These are phyloP conservation scores for Triplophysa dalaica DNA, from an alignment of 2,113 vertebrate species.

Conservation along the genomic window DNA sequence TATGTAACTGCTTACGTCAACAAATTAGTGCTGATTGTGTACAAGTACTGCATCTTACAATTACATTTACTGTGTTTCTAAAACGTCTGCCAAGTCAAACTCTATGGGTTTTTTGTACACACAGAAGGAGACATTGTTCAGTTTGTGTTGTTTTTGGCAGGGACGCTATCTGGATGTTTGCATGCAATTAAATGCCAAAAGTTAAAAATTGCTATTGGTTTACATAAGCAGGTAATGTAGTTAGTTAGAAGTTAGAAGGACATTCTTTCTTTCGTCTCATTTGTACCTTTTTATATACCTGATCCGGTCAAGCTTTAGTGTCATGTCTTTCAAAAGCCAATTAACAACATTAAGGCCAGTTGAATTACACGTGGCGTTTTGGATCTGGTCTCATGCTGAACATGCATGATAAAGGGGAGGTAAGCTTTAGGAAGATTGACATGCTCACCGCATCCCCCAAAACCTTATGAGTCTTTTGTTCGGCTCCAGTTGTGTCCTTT, in stretches of 20 bases:
- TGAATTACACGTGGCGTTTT: not conserved
- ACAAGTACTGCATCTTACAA: not conserved
- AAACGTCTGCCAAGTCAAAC: not conserved
- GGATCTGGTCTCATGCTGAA: not conserved
- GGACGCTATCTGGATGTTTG: not conserved
- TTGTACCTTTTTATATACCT: not conserved
- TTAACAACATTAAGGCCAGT: slow-evolving; percentile 5
- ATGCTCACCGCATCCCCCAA: not conserved
- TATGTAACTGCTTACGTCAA: not conserved
- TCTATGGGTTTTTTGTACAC: not conserved
- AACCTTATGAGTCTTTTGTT: slow-evolving; percentile 32
- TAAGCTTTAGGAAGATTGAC: slow-evolving; percentile 26
- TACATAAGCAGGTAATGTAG: not conserved
- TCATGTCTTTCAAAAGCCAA: not conserved
- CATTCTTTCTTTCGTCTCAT: not conserved
- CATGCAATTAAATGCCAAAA: not conserved
- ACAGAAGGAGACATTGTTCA: not conserved
- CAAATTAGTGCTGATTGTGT: slow-evolving; percentile 21
- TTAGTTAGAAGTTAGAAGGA: too few species aligned
- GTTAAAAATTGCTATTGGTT: not conserved
- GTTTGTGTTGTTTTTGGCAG: not conserved
- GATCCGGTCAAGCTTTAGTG: not conserved
- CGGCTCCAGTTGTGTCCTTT: slow-evolving; percentile 49
- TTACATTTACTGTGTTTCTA: not conserved
- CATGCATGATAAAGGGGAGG: not conserved